A percentile compares a stretch with the other conserved stretches of the same genome.
phyloP scores from a whole-genome alignment of 2,113 vertebrate genomes.

The Callipepla squamata region DNA sequence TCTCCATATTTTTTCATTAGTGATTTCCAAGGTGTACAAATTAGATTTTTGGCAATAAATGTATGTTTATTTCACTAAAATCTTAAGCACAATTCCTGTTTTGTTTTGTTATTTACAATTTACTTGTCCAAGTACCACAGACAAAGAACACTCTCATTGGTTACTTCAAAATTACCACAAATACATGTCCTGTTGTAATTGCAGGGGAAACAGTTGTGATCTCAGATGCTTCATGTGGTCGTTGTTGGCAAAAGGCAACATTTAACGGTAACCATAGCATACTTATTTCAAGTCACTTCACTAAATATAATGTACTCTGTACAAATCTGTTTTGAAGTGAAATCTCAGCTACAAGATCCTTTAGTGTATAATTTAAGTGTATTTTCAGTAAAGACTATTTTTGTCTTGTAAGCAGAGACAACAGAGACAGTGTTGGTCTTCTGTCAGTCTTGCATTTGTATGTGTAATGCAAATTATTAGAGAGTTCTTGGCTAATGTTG shows the following conservation, averaged over 20 bases:
- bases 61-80: background rate
- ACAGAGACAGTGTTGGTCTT: background rate
- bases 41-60: background rate
- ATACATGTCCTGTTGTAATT: conserved; percentile 10
- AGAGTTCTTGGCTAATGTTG: background rate
- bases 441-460: background rate
- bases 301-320: conserved; percentile 29
- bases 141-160: background rate
- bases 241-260: background rate
- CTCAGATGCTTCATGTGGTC: conserved; percentile 41
- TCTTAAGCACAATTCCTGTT: background rate
- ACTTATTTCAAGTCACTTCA: conserved; percentile 43
- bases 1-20: background rate
- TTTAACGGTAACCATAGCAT: background rate
- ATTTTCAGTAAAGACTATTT: conserved; percentile 53
- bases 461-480: background rate
- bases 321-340: conserved; percentile 37
- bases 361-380: conserved; percentile 29
- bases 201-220: conserved; percentile 20
- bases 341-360: background rate
- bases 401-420: background rate
- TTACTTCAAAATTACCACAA: conserved; percentile 12
- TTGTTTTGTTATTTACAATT: background rate
- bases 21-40: background rate
- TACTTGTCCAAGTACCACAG: background rate